Evolutionary conservation across 2,113 vertebrate genomes (phyloP), one percentile per base, ranked within the genome.

Genomic region (Cygnus atratus): DNA sequence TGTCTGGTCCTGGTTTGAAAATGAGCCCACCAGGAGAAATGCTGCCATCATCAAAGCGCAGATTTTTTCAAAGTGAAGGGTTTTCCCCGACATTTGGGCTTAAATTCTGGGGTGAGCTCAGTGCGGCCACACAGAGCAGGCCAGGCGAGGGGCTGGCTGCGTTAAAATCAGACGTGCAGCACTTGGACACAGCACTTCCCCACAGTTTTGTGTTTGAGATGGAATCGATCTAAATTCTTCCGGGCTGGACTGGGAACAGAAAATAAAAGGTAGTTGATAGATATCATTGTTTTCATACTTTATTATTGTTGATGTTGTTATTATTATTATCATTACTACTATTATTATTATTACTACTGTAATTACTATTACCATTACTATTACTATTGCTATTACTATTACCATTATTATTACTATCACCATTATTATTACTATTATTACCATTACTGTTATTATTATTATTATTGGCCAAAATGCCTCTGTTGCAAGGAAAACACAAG

Each of bases 121-220:
- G 62, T 52, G 58, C 35, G 71, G 50, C 33, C 50, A 31, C 33
- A 31, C 31, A 75, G 18, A 77, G 25, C 43, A 41, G 11, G 46
- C 9, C 39, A 37, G 57, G 3, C 39, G 31, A 63, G 21, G 22
- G 37, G 33, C 54, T 50, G 31, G 21, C 33, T 31, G 16, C 21
- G 20, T 48, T 75, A 61, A 63, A 78, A 68, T 3, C 20, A 11
- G 0, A 1, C 11, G 3, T 13, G 20, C 46, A n/a, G 28, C 10
- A 2, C 58, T 39, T 25, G 48, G 31, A 29, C 12, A 55, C 43
- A 59, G 41, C 6, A 22, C 59, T 66, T 43, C n/a, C 48, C 25
- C 50, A 37, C 13, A 54, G 37, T 21, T 77, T 35, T 19, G 28
- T 52, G 74, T 81, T 87, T 41, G 46, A 83, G 67, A 43, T 65